Conservation (phyloP, 23 tunicate species). For the Trididemnum clinides region DNA sequence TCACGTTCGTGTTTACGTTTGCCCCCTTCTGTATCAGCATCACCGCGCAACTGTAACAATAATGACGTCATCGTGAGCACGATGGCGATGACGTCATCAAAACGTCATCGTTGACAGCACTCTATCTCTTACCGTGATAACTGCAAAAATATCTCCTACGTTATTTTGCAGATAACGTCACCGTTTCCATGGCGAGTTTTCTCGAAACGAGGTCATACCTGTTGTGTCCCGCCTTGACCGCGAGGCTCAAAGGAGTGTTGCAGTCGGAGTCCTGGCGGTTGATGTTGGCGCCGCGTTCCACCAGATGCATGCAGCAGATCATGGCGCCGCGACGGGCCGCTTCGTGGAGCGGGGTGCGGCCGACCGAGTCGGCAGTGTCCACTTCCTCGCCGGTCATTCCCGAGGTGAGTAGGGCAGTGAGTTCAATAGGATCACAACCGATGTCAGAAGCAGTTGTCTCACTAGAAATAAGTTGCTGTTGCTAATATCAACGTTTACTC, state of each 20-base stretch:
- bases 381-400: constrained; percentile 77
- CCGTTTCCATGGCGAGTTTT: too few relatives aligned
- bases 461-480: neutral
- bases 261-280: constrained; percentile 84
- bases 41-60: constrained; percentile 79
- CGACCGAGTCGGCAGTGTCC: constrained; percentile 72
- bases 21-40: constrained; percentile 97
- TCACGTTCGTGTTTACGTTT: constrained; percentile 91
- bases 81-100: too few relatives aligned
- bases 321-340: constrained; percentile 74
- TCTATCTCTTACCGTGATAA: too few relatives aligned
- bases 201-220: constrained; percentile 52
- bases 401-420: constrained; percentile 85
- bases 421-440: constrained; percentile 91
- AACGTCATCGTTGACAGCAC: too few relatives aligned
- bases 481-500: neutral
- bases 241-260: constrained; percentile 92
- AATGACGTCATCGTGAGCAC: too few relatives aligned
- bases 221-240: constrained; percentile 94
- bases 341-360: constrained; percentile 90
- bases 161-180: too few relatives aligned
- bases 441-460: neutral
- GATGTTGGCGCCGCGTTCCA: constrained; percentile 88
- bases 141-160: too few relatives aligned
- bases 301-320: constrained; percentile 85